Evolutionary conservation across 1,140 invertebrate genomes (phyloP), one percentile per base, ranked within the genome.

Genomic region (Aphelinus certus): DNA sequence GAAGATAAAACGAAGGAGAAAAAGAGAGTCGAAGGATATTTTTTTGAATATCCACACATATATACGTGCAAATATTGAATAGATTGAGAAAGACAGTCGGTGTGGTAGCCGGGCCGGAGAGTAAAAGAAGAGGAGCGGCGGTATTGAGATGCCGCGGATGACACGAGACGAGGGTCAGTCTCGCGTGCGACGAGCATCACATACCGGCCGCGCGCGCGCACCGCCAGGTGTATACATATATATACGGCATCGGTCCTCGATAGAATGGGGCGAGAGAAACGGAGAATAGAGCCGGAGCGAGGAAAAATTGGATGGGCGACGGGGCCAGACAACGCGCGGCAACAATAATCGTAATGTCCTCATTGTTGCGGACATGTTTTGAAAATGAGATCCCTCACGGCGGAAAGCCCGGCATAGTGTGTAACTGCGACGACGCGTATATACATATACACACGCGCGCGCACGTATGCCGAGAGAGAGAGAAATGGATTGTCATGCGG

Each of bases 321-420:
- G 74, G 77, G 77, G 71, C 72, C 57, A 69, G 10, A 78, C 53
- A 76, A 78, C 77, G 76, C 73, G 78, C 81, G 78, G 72, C 75
- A 79, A 82, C 81, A 83, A 86, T 87, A 82, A 83, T 86, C 82
- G 84, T 86, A 87, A 88, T 86, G 82, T 85, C 77, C 77, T 83
- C 78, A 85, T 88, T 88, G 87, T 88, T 88, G 85, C 76, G 83
- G 85, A 86, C 82, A 83, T 88, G 87, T 88, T 88, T 87, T 86
- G 77, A 83, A 85, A 87, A 87, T 86, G 83, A 84, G 78, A 81
- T 81, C 56, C 66, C 69, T 66, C 9, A 48, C 26, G 26, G 26
- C 26, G 26, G 26, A 26, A 26, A 26, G 26, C 26, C 26, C 26
- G 26, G 26, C 26, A 26, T 26, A 26, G 26, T 26, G 26, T 26